These are phyloP conservation scores for Rhipidura dahli DNA, from an alignment of 2,113 vertebrate genomes.

Conservation along the genomic window DNA sequence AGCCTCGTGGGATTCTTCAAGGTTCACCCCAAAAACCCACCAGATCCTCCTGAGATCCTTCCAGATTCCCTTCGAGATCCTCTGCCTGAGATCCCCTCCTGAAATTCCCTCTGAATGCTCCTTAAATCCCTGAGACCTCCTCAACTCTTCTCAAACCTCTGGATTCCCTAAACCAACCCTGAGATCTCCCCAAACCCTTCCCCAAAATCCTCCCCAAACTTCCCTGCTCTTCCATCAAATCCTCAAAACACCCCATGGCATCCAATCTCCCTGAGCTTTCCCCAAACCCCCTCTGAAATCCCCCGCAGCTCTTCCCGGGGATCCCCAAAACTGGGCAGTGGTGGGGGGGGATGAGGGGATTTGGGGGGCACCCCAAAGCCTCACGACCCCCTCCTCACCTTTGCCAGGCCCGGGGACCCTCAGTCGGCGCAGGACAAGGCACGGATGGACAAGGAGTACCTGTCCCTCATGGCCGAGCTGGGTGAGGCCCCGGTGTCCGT, in stretches of 20 bases:
- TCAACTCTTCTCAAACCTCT: accelerated
- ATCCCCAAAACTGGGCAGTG: no score
- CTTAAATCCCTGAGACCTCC: accelerated
- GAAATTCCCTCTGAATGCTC: accelerated
- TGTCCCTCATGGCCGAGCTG: background rate
- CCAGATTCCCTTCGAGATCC: accelerated
- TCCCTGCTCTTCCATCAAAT: background rate
- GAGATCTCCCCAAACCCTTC: background rate
- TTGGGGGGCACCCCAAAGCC: background rate
- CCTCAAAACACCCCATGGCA: no score
- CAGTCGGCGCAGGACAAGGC: background rate
- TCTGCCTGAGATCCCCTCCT: accelerated
- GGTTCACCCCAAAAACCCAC: no score
- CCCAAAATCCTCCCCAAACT: no score
- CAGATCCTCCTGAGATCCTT: background rate
- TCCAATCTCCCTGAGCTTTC: background rate
- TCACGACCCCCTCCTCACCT: accelerated
- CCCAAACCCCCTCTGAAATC: no score
- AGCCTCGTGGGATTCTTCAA: accelerated
- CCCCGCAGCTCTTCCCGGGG: background rate
- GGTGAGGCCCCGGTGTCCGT: background rate
- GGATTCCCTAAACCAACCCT: background rate
- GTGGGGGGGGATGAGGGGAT: background rate
- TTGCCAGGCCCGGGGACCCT: background rate
- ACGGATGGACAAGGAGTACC: background rate